Base-by-base conservation (phyloP, 2,113 vertebrate species). In the Panthera leo region DNA sequence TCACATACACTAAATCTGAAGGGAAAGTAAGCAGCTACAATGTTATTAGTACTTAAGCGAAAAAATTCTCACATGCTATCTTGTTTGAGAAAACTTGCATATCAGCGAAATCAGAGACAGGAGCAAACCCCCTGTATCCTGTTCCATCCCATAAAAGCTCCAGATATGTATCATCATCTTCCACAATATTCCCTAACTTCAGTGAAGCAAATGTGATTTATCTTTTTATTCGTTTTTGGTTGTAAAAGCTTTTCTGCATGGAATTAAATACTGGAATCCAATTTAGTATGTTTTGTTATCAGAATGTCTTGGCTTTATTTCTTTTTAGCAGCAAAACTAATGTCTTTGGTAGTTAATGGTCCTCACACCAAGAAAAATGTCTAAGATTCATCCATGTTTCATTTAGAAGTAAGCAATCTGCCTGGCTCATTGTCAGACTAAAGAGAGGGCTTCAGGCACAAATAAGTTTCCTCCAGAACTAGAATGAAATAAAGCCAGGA, bases 401-500 rank as follows among this genome's bases (percentile, higher is more conserved):
- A 42, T 18, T 93, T 82, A 61, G 7, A 71, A 68, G 31, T 31
- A 78, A 45, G 4, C 10, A 82, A 45, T 58, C 53, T 79, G 67
- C 45, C 29, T 83, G 34, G n/a, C 18, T 84, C 27, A 34, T 90
- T 90, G 70, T 90, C 76, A 76, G 9, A 79, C 23, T 55, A 84
- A 92, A 65, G 19, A 90, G 5, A 85, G 45, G 7, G 7, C 27
- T 78, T 91, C 45, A 86, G 91, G 5, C 29, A 71, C 8, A 75
- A 94, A 71, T 65, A 80, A 90, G 78, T 93, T 71, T 78, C 42
- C 78, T 88, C 19, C 3, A 96, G 39, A 94, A 84, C n/a, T 65
- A 78, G 13, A 79, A 25, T 79, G 29, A 91, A 86, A 86, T 95
- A 92, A 85, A 13, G 48, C 27, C 48, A 31, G 15, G 9, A 25